Conservation (phyloP, 2,797 vertebrate species). For the Molossus alvarezi region DNA sequence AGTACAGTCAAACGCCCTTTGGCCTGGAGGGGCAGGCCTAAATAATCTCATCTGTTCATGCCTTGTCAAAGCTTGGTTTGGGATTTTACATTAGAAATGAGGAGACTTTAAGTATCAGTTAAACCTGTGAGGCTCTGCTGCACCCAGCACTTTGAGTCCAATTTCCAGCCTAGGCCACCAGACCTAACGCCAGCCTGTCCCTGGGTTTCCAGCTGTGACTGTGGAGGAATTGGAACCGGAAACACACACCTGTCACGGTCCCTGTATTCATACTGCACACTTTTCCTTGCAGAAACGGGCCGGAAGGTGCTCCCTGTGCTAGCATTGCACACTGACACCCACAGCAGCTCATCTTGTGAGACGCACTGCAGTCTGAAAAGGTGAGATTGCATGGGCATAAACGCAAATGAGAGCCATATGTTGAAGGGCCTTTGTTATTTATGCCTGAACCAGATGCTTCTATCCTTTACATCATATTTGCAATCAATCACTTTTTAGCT, state of each 20-base stretch:
- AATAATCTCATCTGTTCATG: neutral
- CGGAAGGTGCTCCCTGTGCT: neutral
- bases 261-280: neutral
- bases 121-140: constrained; percentile 21
- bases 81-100: constrained; percentile 46
- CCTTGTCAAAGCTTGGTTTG: constrained; percentile 47
- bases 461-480: constrained; percentile 74
- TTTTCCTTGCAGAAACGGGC: neutral
- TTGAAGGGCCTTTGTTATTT: constrained; percentile 82
- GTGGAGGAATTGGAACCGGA: neutral
- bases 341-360: neutral
- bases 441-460: constrained; percentile 83
- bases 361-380: constrained; percentile 75
- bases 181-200: neutral
- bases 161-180: constrained; percentile 57
- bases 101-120: constrained; percentile 1
- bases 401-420: constrained; percentile 83
- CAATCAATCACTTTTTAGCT: constrained; percentile 78
- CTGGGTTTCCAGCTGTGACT: neutral
- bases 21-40: neutral
- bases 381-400: constrained; percentile 80
- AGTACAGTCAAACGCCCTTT: neutral
- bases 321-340: neutral
- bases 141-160: neutral
- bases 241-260: neutral